A percentile compares a stretch with the other conserved stretches of the same genome.
Conservation (phyloP, 1,140 invertebrate species). For the Euura lappo region DNA sequence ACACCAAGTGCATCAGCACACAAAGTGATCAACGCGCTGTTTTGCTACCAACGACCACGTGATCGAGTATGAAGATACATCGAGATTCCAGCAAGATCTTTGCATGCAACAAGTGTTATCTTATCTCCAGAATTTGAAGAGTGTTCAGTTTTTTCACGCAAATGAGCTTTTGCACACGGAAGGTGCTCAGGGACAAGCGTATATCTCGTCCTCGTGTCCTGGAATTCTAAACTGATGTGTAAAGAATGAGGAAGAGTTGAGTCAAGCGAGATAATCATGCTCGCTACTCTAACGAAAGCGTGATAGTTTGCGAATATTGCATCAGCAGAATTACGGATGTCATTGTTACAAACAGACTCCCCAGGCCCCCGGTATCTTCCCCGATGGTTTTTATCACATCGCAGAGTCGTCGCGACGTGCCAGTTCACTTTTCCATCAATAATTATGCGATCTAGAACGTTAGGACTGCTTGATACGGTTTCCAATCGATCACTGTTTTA, state of each 20-base stretch:
- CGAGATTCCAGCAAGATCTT: background rate
- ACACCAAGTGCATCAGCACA: background rate
- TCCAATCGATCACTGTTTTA: background rate
- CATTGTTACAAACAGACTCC: background rate
- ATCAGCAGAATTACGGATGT: background rate
- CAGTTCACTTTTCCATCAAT: background rate
- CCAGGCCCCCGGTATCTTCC: background rate
- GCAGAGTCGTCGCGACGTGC: background rate
- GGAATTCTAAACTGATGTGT: no score
- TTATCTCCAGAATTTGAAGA: no score
- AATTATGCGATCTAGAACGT: background rate
- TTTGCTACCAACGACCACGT: background rate
- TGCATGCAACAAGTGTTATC: background rate
- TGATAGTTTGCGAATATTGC: no score
- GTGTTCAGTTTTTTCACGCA: no score
- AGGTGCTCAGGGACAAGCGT: background rate
- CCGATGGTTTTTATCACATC: background rate
- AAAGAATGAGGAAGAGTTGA: no score
- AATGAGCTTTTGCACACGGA: background rate
- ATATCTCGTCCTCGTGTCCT: no score
- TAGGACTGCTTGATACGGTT: background rate
- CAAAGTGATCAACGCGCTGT: background rate
- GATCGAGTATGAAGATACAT: background rate
- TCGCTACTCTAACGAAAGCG: no score
- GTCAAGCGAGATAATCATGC: no score